Evolutionary conservation across 1,140 invertebrate genomes (phyloP).

Genomic region (Bombus affinis): DNA sequence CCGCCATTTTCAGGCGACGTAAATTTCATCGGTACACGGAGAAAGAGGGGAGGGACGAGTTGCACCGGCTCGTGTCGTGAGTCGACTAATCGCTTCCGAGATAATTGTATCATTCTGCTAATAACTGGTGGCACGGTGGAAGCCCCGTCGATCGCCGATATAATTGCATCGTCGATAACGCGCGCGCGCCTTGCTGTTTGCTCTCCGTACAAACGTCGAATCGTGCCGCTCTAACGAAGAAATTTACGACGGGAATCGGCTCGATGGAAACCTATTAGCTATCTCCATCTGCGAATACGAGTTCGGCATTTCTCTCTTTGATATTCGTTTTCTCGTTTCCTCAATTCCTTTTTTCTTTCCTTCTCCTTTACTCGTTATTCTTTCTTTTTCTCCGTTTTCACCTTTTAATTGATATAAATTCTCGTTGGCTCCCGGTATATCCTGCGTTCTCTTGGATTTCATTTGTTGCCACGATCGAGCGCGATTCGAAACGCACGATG

Average conservation of each 20-base stretch:
- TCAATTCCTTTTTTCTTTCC: no score
- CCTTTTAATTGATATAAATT: conserved; percentile 59
- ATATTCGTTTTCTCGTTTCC: neutral
- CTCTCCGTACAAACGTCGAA: conserved; percentile 25
- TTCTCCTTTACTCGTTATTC: neutral
- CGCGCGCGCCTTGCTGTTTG: conserved; percentile 34
- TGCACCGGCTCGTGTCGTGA: neutral
- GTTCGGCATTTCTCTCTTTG: neutral
- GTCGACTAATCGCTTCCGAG: conserved; percentile 26
- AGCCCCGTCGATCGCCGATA: conserved; percentile 40
- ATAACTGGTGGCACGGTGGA: conserved; percentile 31
- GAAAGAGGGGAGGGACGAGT: neutral
- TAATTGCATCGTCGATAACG: conserved; percentile 64
- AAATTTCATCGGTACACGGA: neutral
- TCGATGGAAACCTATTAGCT: conserved; percentile 48
- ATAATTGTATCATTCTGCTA: conserved; percentile 52
- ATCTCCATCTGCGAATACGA: neutral
- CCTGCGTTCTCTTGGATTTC: conserved; percentile 47
- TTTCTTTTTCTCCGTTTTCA: neutral
- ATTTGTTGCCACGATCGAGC: conserved; percentile 17
- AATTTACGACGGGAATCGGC: conserved; percentile 54
- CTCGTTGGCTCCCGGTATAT: conserved; percentile 41
- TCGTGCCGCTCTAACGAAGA: conserved; percentile 37
- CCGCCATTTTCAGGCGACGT: neutral
- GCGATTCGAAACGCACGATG: neutral